Percentiles rank a stretch among this genome's conserved stretches.
Evolutionary conservation across 2,888 invertebrate genomes (phyloP).

Genomic region (Epirrhoe alternata): DNA sequence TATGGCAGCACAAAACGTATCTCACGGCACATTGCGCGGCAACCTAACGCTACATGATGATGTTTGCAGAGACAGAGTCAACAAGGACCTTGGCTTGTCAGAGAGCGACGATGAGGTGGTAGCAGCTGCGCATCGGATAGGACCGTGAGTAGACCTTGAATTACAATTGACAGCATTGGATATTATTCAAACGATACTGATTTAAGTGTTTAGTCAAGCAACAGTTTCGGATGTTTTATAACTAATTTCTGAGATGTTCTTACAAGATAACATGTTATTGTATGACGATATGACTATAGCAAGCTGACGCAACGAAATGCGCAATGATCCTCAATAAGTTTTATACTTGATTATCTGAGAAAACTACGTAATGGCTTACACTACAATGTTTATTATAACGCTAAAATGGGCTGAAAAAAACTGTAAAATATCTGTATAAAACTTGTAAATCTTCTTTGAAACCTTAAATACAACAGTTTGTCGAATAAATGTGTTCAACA

Average conservation of each 20-base stretch:
- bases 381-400: not conserved
- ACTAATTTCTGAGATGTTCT: not conserved
- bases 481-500: not conserved
- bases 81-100: conserved; percentile 89
- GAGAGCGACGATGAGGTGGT: conserved; percentile 91
- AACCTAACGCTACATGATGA: not conserved
- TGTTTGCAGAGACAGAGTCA: conserved; percentile 71
- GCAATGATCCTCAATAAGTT: too few species aligned
- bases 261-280: not conserved
- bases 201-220: conserved; percentile 1
- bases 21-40: not conserved
- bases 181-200: conserved; percentile 1
- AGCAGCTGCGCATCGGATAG: conserved; percentile 69
- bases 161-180: conserved; percentile 9
- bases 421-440: not conserved
- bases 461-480: not conserved
- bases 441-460: not conserved
- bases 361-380: too few species aligned
- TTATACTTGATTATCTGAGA: too few species aligned
- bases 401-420: not conserved
- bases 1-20: not conserved
- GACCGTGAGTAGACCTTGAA: conserved; percentile 67
- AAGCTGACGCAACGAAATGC: too few species aligned
- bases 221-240: not conserved
- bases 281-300: too few species aligned